Base-by-base conservation (phyloP, 2,888 invertebrate genomes). In the Philereme transversata region DNA sequence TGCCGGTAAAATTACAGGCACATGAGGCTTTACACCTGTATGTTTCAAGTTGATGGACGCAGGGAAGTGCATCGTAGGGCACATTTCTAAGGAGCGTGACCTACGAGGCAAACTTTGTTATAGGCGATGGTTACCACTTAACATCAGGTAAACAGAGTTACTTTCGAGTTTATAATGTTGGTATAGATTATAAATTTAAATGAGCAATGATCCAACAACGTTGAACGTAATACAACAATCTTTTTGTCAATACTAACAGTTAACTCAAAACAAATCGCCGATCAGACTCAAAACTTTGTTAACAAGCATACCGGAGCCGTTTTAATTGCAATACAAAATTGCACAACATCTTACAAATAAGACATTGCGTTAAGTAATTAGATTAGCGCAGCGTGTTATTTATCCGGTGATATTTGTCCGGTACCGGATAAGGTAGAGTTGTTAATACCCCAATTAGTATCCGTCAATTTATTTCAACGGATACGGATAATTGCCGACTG, bases 341-440 rank as follows among this genome's bases (percentile, higher is more conserved):
- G 54, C 51, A 44, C 49, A 47, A 60, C 49, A 51, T 52, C 48
- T 61, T 82, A 86, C 87, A 86, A 90, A 87, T 88, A 89, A 90
- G 90, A 89, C 88, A 84, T 90, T 87, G 88, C 79, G 87, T 81
- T 88, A 90, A 88, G 84, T 90, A 89, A 90, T 89, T 89, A 89
- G 89, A 89, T 90, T 89, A 89, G 78, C 86, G 52, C 86, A 85
- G 84, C 82, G 80, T 79, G 86, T 81, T 84, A 82, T 82, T 82
- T 82, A 77, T 79, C 69, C 72, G 53, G 58, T 34, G 46, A 35
- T 48, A 54, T 58, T 54, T 55, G 50, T 49, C 52, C 59, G 59
- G 61, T 65, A 63, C 68, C 62, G 61, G 64, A 67, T 65, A 69
- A 61, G 70, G 71, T 74, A 74, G 80, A 78, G 81, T 78, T 72